Evolutionary conservation across 2,113 vertebrate genomes (phyloP), one percentile per base, ranked within the genome.

Genomic region (Paraplagusia blochii): DNA sequence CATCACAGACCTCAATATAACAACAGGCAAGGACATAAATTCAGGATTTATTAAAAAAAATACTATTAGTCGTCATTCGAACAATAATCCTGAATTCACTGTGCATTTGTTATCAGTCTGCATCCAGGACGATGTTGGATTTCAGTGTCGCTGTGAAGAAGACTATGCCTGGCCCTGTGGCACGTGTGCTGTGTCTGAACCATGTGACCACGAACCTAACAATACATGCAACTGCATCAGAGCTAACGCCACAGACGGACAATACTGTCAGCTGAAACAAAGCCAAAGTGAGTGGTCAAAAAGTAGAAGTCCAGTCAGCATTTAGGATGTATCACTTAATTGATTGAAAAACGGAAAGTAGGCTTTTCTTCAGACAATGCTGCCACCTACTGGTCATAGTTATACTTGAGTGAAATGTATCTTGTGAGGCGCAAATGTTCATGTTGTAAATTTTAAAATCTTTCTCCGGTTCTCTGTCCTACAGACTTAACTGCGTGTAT

Each of bases 141-240:
- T 62, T 14, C 50, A 75, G 36, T 83, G 77, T 34, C 42, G 22
- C 4, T 83, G 80, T 76, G 83, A 83, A 48, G 35, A 68, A 9
- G 5, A 54, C 34, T 59, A 68, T 34, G 15, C 54, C 1, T 82
- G 72, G 75, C 53, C 75, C 9, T 75, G 63, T 79, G 50, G 77
- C 33, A 62, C 50, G 42, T 85, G 82, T 59, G 39, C 42, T 18
- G 56, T n/a, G 39, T 67, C 70, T 44, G 53, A 69, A 40, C 44
- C 18, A 47, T 84, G 82, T 63, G 66, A 63, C 8, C 15, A 8
- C 15, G 33, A 56, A 40, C 18, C 50, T 50, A 36, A 22, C 47
- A 44, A 12, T 40, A 71, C 63, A 12, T 85, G 79, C 36, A 18
- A 48, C 0, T 85, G 82, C 52, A 76, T 85, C 15, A 40, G 17